Evolutionary conservation across 2,113 vertebrate genomes (phyloP).

Genomic region (Lipotes vexillifer): DNA sequence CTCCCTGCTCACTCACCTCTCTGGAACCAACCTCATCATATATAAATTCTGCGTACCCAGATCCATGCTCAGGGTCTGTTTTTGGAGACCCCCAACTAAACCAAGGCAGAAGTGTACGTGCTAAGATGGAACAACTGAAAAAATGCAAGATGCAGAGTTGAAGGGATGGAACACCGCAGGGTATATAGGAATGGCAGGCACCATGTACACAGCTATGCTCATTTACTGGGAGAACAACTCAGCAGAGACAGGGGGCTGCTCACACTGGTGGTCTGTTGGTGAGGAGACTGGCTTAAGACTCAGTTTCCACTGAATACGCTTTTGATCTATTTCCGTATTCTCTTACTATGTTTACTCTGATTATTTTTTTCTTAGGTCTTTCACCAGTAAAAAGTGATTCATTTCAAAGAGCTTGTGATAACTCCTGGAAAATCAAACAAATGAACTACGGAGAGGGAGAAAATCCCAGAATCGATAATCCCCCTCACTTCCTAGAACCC

Average conservation of each 20-base stretch:
- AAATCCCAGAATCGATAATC: background rate
- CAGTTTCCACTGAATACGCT: background rate
- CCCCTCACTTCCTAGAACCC: background rate
- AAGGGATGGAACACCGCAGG: rapidly evolving
- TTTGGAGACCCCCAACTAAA: background rate
- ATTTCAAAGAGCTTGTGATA: background rate
- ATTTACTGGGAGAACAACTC: rapidly evolving
- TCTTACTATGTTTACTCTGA: background rate
- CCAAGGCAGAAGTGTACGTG: background rate
- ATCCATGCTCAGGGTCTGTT: background rate
- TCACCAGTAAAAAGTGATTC: background rate
- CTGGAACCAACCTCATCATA: background rate
- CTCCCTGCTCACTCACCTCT: background rate
- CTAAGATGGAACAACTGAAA: background rate
- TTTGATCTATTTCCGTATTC: background rate
- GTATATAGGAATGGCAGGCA: rapidly evolving
- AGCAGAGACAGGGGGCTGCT: background rate
- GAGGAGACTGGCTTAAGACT: background rate
- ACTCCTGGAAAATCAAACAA: background rate
- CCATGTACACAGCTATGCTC: rapidly evolving
- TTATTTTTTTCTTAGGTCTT: background rate
- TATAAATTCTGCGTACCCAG: background rate
- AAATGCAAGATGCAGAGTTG: rapidly evolving
- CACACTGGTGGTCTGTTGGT: rapidly evolving
- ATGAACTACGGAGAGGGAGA: background rate